Base-by-base conservation (phyloP, 2,888 invertebrate genomes). In the Eilema sororculum region DNA sequence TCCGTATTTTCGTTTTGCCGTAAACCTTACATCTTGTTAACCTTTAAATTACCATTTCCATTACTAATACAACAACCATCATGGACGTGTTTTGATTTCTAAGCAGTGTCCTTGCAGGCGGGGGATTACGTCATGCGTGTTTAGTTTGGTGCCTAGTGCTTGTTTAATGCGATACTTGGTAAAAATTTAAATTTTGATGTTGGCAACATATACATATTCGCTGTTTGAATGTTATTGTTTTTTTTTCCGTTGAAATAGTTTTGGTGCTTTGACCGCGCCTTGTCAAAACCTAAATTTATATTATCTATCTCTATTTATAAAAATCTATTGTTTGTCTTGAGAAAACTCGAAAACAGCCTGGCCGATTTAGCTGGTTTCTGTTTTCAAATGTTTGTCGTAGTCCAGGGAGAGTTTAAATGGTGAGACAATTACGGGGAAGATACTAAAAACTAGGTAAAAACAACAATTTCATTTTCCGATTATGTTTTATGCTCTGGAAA, bases 41-140 rank as follows among this genome's bases (percentile, higher is more conserved):
- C 76, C 71, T 79, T 70, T 70, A 82, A 73, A 80, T 80, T 75
- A 76, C 73, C 72, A 82, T 79, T 80, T 78, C 69, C 71, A 78
- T 74, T 69, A 72, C 80, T 68, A 70, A 69, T 74, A 78, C 78
- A 79, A 75, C 68, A 67, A 71, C 62, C 61, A 56, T 56, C 62
- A 20, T 58, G 64, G 70, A 77, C 77, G 76, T 80, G 82, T 77
- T 81, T 76, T 61, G 75, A 52, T 75, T 78, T 69, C 66, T 71
- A 64, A 77, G 73, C 62, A 73, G 33, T 63, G 72, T 74, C 77
- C 70, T 80, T 74, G 75, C 73, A 69, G 60, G 37, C 61, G 46
- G 64, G 28, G 61, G 58, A 67, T 82, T 74, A 77, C 78, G 77
- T 82, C 78, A 82, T 67, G 37, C 61, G n/a, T 56, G 30, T 61